Base-by-base conservation (phyloP, 2,888 invertebrate species). In the Lysandra coridon region DNA sequence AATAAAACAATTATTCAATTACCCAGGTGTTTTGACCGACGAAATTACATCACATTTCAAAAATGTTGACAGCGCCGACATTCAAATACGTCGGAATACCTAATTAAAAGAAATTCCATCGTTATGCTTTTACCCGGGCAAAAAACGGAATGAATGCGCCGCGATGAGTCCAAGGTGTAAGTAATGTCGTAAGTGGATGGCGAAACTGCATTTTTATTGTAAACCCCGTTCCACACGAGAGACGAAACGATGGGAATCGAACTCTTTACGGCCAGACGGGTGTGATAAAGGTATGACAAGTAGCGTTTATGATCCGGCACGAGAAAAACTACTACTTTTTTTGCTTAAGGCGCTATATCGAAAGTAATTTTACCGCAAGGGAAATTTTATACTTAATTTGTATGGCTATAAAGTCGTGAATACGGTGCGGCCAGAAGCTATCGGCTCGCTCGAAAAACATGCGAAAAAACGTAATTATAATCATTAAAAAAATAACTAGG, bases 81-180 rank as follows among this genome's bases (percentile, higher is more conserved):
- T 85, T 86, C 84, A 86, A 85, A 83, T 84, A 86, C 84, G 87
- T 86, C 85, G 87, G 86, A 87, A 85, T 85, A 84, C 86, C 86
- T 91, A 92, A 92, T 92, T 92, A 92, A 90, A 88, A 90, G 88
- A 90, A 91, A 91, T 91, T 88, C 90, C 87, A 83, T 83, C 81
- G 85, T 86, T 87, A 88, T 87, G 87, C 88, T 87, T 91, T 89
- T 88, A 86, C 85, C 83, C 80, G 80, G 57, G 84, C 85, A 91
- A 92, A 91, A 91, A 91, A 86, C 84, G 85, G 84, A 86, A 87
- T 87, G 88, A 89, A 89, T 88, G 86, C 84, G 81, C 85, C 84
- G 84, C 86, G 88, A 88, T 87, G 87, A 87, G 84, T 89, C 83
- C 86, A 87, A 91, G 90, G 93, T 93, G 93, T 92, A 90, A 91